Percentiles rank a stretch among this genome's conserved stretches.
Conservation (phyloP, 2,113 vertebrate genomes). For the Sigmodon hispidus region DNA sequence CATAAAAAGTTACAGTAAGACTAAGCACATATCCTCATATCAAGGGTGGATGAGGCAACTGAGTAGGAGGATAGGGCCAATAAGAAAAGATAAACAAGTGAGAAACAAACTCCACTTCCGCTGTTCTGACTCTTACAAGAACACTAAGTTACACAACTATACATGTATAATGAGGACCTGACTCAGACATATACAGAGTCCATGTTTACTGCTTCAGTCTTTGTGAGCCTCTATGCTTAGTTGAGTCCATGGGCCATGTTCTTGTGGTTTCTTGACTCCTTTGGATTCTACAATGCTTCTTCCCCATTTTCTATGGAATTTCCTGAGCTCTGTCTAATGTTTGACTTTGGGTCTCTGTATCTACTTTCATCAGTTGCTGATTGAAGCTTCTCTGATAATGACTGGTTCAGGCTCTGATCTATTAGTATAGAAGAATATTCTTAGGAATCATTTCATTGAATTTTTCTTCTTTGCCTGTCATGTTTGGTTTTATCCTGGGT, state of each 20-base stretch:
- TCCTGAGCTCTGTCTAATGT: background rate
- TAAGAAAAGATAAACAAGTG: background rate
- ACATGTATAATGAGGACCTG: background rate
- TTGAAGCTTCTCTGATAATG: background rate
- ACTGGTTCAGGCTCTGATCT: background rate
- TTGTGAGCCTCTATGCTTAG: background rate
- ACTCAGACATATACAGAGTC: background rate
- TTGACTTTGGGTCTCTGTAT: background rate
- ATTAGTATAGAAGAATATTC: background rate
- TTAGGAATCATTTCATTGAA: background rate
- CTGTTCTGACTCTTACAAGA: background rate
- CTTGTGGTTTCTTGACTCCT: background rate
- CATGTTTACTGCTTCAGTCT: background rate
- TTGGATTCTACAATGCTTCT: background rate
- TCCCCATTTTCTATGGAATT: background rate
- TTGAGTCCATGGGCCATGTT: background rate
- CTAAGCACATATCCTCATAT: background rate
- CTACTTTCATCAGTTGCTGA: background rate
- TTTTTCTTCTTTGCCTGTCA: background rate
- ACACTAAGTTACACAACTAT: background rate
- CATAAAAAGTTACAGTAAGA: background rate
- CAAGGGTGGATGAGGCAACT: background rate
- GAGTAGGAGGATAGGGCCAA: background rate
- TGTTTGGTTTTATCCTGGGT: background rate
- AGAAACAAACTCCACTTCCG: background rate